Conservation (phyloP, 1,140 invertebrate genomes). For the Dufourea novaeangliae region DNA sequence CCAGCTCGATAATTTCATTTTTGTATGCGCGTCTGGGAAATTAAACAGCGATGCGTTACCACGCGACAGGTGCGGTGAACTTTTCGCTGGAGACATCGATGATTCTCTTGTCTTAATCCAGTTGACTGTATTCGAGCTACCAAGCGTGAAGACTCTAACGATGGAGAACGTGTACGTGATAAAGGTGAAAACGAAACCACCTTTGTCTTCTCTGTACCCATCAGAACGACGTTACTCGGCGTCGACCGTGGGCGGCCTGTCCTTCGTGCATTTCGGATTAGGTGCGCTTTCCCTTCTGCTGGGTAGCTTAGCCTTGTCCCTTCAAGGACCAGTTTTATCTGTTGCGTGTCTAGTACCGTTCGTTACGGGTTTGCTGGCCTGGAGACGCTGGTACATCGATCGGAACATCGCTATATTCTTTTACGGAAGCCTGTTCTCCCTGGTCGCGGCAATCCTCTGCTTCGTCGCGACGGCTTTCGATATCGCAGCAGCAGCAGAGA, state of each 20-base stretch:
- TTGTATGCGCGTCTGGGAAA: not conserved
- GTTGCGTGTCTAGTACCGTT: slow-evolving; percentile 82
- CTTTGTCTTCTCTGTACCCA: slow-evolving; percentile 83
- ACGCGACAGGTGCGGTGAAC: not conserved
- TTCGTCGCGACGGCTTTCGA: slow-evolving; percentile 64
- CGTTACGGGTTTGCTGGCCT: slow-evolving; percentile 83
- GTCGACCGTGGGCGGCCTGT: slow-evolving; percentile 85
- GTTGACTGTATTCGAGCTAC: no score
- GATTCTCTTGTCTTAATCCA: not conserved
- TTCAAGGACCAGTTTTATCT: slow-evolving; percentile 81
- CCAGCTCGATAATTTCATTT: not conserved
- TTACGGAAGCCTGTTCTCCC: slow-evolving; percentile 70
- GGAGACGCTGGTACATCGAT: slow-evolving; percentile 86
- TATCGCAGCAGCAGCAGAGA: slow-evolving; percentile 48
- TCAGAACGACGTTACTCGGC: slow-evolving; percentile 86
- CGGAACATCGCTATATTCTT: slow-evolving; percentile 85
- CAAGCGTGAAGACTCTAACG: no score
- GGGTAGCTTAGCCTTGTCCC: slow-evolving; percentile 78
- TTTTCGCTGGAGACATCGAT: not conserved
- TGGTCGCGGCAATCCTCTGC: slow-evolving; percentile 61
- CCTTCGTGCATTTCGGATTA: slow-evolving; percentile 83
- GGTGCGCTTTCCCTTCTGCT: slow-evolving; percentile 82
- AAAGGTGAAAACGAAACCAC: slow-evolving; percentile 84
- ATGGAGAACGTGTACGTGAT: slow-evolving; percentile 87
- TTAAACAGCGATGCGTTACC: not conserved